Base-by-base conservation (phyloP, 1,140 invertebrate species). In the Pinna nobilis region DNA sequence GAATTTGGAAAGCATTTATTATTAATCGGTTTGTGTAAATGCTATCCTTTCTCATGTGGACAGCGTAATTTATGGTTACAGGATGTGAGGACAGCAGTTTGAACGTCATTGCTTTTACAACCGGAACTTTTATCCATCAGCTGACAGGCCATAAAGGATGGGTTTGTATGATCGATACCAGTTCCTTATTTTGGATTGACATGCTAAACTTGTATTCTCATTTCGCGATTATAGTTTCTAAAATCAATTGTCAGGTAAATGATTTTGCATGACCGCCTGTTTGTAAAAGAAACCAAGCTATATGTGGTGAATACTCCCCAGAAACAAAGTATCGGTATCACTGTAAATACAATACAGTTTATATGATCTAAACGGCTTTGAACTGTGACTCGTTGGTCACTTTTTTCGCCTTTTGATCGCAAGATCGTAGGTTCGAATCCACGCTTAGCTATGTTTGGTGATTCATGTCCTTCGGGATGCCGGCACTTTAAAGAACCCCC, bases 81-180 rank as follows among this genome's bases (percentile, higher is more conserved):
- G 73, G 59, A 2, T 75, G 73, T 59, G 73, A 70, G 5, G 73
- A 75, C 53, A 59, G 67, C n/a, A 39, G 66, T 30, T 30, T 75
- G 15, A 65, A 75, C 51, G 73, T 75, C 13, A 30, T 75, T 20
- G 69, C 73, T 20, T 75, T 70, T 49, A 69, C 67, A 15, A 75
- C 73, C 3, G 73, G 73, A 4, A 59, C 73, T 7, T 69, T 61
- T 66, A 70, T 75, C n/a, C 73, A 75, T 33, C 73, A 75, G 18
- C 60, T 75, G 2, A 75, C 57, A 63, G 73, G 73, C 4, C 73
- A 75, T 23, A 65, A 50, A 57, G 73, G 59, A 49, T 64, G 67
- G 51, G 73, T 75, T 51, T 32, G 70, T 61, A 11, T 37, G 6
- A n/a, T n/a, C n/a, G n/a, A n/a, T n/a, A n/a, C 39, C 18, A 9